Base-by-base conservation (phyloP, 2,113 vertebrate genomes). In the Eubucco bourcierii region DNA sequence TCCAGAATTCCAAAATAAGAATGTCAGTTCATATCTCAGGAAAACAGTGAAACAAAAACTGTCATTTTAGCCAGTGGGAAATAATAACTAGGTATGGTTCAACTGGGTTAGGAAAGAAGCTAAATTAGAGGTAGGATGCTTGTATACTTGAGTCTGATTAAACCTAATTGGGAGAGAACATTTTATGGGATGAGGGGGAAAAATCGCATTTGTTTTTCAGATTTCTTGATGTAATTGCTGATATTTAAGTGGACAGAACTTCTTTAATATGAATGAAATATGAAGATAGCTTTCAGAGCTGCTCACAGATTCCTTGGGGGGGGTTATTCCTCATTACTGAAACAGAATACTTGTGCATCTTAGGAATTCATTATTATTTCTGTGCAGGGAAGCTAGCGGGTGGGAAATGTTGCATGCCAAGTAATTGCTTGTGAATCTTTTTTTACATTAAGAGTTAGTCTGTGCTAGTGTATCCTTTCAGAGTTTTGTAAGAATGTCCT, bases 301-400 rank as follows among this genome's bases (percentile, higher is more conserved):
- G 56, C 70, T 92, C 61, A 76, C 46, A 67, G 60, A 50, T 91
- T 90, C 72, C 60, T 88, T 72, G 39, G n/a, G n/a, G n/a, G n/a
- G 72, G 14, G 34, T 79, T 87, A n/a, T 47, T 70, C 17, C 67
- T 95, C 70, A 59, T 80, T 77, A 84, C 34, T 47, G 68, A 85
- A 95, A 80, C n/a, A 47, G 67, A 87, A 25, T 90, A 87, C 58
- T 75, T 86, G 47, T 79, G n/a, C 29, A 58, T 61, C 12, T 59
- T 82, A 75, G 61, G n/a, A 68, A 50, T 92, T 91, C 50, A 31
- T 80, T 80, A 31, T 80, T 94, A 60, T 87, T 93, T 90, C 60
- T 74, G 53, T 34, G 7, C 60, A 77, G 31, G 52, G 31, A 90
- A 77, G 29, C 10, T 85, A 27, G 6, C 31, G 58, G 23, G 47